Evolutionary conservation across 2,888 invertebrate species (phyloP).

Genomic region (Melieria picta): DNA sequence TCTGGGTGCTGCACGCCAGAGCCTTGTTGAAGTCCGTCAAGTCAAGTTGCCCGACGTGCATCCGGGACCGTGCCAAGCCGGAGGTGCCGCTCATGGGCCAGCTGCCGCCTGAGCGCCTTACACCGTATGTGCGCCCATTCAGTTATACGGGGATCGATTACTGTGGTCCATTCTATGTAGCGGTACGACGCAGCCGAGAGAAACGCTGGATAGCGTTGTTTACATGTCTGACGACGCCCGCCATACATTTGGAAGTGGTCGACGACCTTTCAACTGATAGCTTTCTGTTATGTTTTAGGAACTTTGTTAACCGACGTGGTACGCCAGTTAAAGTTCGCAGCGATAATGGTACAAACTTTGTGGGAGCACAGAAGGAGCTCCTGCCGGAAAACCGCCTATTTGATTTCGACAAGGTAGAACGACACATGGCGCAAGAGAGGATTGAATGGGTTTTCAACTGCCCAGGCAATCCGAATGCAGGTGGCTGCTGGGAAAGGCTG

Average conservation of each 20-base stretch:
- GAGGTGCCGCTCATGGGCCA: conserved; percentile 43
- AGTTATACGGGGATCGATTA: conserved; percentile 44
- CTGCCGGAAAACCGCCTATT: too few relatives aligned
- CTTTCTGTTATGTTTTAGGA: not conserved
- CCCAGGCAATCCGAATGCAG: too few relatives aligned
- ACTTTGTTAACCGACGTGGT: too few relatives aligned
- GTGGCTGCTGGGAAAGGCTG: too few relatives aligned
- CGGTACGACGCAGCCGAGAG: conserved; percentile 40
- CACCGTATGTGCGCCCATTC: conserved; percentile 40
- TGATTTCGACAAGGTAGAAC: too few relatives aligned
- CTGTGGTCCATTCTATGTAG: conserved; percentile 40
- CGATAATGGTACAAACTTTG: too few relatives aligned
- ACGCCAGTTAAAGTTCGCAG: too few relatives aligned
- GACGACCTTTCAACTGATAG: not conserved
- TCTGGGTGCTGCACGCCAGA: conserved; percentile 32
- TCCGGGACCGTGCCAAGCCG: conserved; percentile 30
- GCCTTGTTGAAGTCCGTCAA: conserved; percentile 29
- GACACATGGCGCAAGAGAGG: too few relatives aligned
- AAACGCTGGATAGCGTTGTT: conserved; percentile 36
- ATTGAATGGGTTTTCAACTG: too few relatives aligned
- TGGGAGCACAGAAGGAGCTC: too few relatives aligned
- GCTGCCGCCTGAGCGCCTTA: conserved; percentile 36
- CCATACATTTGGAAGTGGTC: not conserved
- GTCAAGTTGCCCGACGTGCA: conserved; percentile 10
- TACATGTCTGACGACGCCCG: not conserved